Evolutionary conservation across 37 sponge, comb jelly and placozoan species (phyloP).

Genomic region (Beroe ovata): DNA sequence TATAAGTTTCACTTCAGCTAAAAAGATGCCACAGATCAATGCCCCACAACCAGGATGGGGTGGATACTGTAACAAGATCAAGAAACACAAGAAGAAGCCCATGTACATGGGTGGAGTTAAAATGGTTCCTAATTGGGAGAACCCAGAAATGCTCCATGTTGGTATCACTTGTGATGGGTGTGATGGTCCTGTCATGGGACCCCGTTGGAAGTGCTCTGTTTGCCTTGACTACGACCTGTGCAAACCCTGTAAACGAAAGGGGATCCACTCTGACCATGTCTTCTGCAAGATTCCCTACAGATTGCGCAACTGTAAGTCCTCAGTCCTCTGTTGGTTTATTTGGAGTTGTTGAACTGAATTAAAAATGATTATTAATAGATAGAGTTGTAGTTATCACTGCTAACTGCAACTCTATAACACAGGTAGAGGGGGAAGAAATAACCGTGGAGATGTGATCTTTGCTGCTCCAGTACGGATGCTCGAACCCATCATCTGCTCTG

Average conservation of each 20-base stretch:
- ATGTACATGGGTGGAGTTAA: neutral
- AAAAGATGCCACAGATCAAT: neutral
- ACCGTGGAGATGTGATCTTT: neutral
- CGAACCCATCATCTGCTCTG: neutral
- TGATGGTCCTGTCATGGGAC: conserved; percentile 53
- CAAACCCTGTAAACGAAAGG: conserved; percentile 47
- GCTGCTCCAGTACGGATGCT: neutral
- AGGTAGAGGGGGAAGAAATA: neutral
- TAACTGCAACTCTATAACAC: too few species aligned
- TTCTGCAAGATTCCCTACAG: conserved; percentile 32
- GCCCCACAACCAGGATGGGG: neutral
- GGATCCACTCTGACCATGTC: conserved; percentile 39
- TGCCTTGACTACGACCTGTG: conserved; percentile 37
- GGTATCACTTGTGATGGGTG: conserved; percentile 66
- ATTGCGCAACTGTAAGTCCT: conserved; percentile 30
- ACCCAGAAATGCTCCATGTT: neutral
- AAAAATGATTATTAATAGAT: too few species aligned
- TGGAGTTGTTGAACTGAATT: too few species aligned
- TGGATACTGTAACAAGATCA: conserved; percentile 28
- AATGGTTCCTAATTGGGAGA: conserved; percentile 37
- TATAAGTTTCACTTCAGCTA: too few species aligned
- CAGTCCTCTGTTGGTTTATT: too few species aligned
- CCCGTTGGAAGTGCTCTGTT: conserved; percentile 34
- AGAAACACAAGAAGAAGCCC: neutral
- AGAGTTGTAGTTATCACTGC: too few species aligned